Conservation (phyloP, 2,888 invertebrate species). For the Petrolisthes manimaculis region DNA sequence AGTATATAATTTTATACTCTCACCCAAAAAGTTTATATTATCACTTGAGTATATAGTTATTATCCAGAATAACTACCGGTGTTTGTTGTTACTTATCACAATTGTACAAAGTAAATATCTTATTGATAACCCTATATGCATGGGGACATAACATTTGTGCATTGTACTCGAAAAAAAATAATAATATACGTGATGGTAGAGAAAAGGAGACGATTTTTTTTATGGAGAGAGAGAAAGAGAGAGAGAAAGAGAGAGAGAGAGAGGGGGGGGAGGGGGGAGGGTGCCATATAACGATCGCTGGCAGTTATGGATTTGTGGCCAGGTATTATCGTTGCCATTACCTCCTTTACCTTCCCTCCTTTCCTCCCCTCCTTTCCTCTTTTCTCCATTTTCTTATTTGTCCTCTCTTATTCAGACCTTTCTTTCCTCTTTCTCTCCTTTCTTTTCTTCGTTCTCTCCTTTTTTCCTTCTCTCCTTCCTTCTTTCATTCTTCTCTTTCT, state of each 20-base stretch:
- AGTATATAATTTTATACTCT: too few species aligned
- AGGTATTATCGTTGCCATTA: neutral
- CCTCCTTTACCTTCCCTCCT: neutral
- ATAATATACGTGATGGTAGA: neutral
- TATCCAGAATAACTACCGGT: too few species aligned
- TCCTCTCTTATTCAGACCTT: neutral
- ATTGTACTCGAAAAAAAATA: neutral
- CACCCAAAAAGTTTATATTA: too few species aligned
- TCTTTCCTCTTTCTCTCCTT: neutral
- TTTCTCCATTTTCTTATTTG: neutral
- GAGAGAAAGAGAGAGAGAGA: neutral
- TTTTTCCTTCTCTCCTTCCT: neutral
- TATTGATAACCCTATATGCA: neutral
- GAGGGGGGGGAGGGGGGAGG: neutral
- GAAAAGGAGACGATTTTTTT: neutral
- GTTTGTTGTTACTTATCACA: too few species aligned
- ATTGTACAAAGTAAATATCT: too few species aligned
- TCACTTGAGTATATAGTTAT: too few species aligned
- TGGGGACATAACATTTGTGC: neutral
- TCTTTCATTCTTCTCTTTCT: neutral
- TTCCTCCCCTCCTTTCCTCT: neutral
- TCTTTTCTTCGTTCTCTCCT: neutral
- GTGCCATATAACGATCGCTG: conserved; percentile 10
- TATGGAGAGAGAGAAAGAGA: neutral
- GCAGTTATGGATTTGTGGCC: conserved; percentile 13